phyloP scores from a whole-genome alignment of 2,113 vertebrate genomes.

The Erythrolamprus reginae region DNA sequence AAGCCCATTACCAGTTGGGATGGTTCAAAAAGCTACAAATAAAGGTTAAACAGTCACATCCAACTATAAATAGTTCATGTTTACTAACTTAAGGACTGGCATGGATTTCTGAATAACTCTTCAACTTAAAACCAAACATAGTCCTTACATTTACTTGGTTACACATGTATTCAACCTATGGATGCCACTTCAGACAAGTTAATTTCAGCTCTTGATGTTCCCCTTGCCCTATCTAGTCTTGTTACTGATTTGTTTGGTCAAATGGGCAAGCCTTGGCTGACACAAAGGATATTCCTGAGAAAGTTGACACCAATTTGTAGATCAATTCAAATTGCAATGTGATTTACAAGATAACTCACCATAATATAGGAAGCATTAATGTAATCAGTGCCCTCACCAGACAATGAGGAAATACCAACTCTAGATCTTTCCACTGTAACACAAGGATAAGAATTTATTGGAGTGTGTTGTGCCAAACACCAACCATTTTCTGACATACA shows the following conservation, averaged over 20 bases:
- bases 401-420: constrained; percentile 76
- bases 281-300: not conserved
- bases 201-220: not conserved
- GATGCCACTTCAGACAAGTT: not conserved
- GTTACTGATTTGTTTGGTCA: not conserved
- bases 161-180: not conserved
- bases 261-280: not conserved
- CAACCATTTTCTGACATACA: not conserved
- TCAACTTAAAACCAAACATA: not conserved
- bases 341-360: constrained; percentile 56
- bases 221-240: not conserved
- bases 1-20: not conserved
- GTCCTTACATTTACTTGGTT: not conserved
- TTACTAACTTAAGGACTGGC: not conserved
- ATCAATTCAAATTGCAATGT: not conserved
- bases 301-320: not conserved
- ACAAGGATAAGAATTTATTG: constrained; percentile 29
- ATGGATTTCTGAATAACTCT: not conserved
- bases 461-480: not conserved
- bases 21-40: not conserved
- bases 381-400: constrained; percentile 83
- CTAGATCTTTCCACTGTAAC: constrained; percentile 83
- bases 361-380: constrained; percentile 90
- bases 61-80: not conserved
- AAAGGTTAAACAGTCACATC: not conserved